A percentile compares a stretch with the other conserved stretches of the same genome.
phyloP scores from a whole-genome alignment of 2,113 vertebrate species.

The Cheilinus undulatus region DNA sequence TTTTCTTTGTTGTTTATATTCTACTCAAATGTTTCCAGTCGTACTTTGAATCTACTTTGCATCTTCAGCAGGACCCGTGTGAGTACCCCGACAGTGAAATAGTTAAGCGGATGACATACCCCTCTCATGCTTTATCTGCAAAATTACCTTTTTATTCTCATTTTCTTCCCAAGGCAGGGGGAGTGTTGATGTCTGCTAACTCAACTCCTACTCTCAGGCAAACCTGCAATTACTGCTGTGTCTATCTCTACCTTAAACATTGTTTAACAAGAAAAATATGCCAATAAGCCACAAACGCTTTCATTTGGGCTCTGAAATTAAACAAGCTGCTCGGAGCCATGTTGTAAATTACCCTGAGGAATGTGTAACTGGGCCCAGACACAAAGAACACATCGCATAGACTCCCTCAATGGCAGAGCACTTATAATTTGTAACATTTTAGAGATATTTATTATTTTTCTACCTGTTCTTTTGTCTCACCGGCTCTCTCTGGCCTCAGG shows the following conservation, averaged over 20 bases:
- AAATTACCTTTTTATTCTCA: constrained; percentile 64
- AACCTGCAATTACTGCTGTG: constrained; percentile 87
- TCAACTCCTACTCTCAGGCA: constrained; percentile 81
- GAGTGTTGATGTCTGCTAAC: constrained; percentile 77
- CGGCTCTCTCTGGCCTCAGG: constrained; percentile 77
- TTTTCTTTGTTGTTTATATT: constrained; percentile 72
- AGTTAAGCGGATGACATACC: constrained; percentile 58
- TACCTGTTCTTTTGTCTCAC: constrained; percentile 78
- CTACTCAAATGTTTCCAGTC: constrained; percentile 64
- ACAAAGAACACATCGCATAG: constrained; percentile 77
- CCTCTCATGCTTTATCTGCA: constrained; percentile 59
- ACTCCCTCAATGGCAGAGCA: constrained; percentile 70
- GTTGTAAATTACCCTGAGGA: constrained; percentile 89
- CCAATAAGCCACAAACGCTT: constrained; percentile 87
- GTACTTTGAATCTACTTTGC: constrained; percentile 57
- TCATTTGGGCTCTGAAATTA: constrained; percentile 86
- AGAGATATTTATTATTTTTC: constrained; percentile 80
- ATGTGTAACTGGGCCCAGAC: constrained; percentile 82
- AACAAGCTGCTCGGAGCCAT: constrained; percentile 85
- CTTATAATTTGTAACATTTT: constrained; percentile 86
- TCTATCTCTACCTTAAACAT: constrained; percentile 89
- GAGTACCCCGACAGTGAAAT: constrained; percentile 42
- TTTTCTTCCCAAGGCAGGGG: constrained; percentile 58
- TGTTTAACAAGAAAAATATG: constrained; percentile 90
- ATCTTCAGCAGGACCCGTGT: constrained; percentile 35